Evolutionary conservation across 2,113 vertebrate species (phyloP), one percentile per base, ranked within the genome.

Genomic region (Cochlearius cochlearius): DNA sequence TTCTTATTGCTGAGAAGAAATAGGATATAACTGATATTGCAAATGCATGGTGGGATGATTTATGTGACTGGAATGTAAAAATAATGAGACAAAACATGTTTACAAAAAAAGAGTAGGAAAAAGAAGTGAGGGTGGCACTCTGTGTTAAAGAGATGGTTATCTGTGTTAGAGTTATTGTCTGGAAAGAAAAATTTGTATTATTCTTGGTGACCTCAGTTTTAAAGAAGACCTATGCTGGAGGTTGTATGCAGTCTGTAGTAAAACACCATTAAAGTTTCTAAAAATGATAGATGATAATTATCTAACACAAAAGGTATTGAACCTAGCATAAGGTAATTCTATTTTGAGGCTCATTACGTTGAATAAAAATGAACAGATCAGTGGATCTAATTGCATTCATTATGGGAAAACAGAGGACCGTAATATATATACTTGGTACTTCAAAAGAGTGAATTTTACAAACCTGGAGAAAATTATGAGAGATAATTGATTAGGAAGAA

Each of bases 371-470:
- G 58, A 96, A 83, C 18, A 90, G 75, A 92, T 83, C 78, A 67
- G 67, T 80, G 68, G n/a, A 83, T 88, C 45, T 94, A 74, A 96
- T 95, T 93, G 74, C 36, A 83, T 90, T 90, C 53, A 77, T 95
- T 90, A 79, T 39, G 11, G 23, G n/a, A 72, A 96, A 94, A 88
- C 49, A 76, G 53, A 64, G 32, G 38, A 86, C 43, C 73, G 53
- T 82, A 36, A 87, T 85, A 66, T 39, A 52, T 86, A 66, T 76
- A 47, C 27, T 64, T 63, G 32, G 12, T 86, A 82, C 39, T 76
- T 94, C 92, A 75, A 79, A 91, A 63, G 29, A 59, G 5, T 53
- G 25, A 76, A 58, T 88, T 88, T 89, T 91, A 87, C 39, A 90
- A 72, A 86, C 30, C 34, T 50, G 26, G 47, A 75, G 27, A 89